These are phyloP conservation scores for Apocheima hispidaria DNA, from an alignment of 2,888 invertebrate genomes.

Conservation along the genomic window DNA sequence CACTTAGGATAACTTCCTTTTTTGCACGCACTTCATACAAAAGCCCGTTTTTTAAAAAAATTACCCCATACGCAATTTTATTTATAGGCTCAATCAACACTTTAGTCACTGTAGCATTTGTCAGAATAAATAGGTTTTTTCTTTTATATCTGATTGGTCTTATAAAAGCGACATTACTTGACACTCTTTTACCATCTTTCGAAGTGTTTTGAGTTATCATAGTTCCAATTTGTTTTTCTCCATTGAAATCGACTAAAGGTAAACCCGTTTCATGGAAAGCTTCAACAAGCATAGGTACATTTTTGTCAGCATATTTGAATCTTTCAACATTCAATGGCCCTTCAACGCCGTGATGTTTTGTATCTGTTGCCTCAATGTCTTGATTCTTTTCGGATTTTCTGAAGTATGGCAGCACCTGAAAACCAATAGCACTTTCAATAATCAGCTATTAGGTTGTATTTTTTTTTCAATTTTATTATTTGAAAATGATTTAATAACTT, in stretches of 20 bases:
- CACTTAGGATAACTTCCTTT: slow-evolving; percentile 87
- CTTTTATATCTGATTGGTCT: slow-evolving; percentile 84
- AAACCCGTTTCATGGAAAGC: slow-evolving; percentile 87
- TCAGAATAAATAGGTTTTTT: slow-evolving; percentile 78
- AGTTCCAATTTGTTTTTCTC: slow-evolving; percentile 84
- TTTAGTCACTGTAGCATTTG: slow-evolving; percentile 82
- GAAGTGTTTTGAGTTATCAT: slow-evolving; percentile 87
- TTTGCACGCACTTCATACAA: slow-evolving; percentile 62
- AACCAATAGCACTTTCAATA: slow-evolving; percentile 24
- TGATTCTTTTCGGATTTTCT: slow-evolving; percentile 87
- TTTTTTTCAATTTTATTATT: no score
- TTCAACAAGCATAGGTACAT: slow-evolving; percentile 81
- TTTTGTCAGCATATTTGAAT: slow-evolving; percentile 86
- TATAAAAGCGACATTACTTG: slow-evolving; percentile 88
- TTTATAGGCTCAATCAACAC: slow-evolving; percentile 80
- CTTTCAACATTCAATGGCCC: slow-evolving; percentile 88
- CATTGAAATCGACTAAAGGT: slow-evolving; percentile 85
- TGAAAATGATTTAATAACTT: no score
- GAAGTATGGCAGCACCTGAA: slow-evolving; percentile 88
- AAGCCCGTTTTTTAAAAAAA: slow-evolving; percentile 57
- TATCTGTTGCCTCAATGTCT: slow-evolving; percentile 77
- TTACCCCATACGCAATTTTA: slow-evolving; percentile 63
- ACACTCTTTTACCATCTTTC: slow-evolving; percentile 84
- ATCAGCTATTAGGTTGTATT: no score
- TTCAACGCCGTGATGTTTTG: slow-evolving; percentile 82